Evolutionary conservation across 2,113 vertebrate species (phyloP).

Genomic region (Otolemur garnettii): DNA sequence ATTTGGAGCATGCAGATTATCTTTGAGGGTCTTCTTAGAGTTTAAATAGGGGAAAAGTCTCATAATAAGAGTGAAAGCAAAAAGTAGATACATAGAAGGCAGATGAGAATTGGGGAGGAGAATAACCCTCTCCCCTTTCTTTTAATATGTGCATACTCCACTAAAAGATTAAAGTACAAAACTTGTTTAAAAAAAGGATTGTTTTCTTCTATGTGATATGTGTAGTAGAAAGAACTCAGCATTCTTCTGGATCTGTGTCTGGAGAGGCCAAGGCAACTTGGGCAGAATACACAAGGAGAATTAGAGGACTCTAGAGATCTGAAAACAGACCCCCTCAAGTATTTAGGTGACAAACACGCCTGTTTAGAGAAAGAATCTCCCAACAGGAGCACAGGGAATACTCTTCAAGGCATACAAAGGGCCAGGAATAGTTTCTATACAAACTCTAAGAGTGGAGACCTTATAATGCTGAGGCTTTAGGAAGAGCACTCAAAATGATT

Average conservation of each 20-base stretch:
- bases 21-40: background rate
- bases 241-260: background rate
- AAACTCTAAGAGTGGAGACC: background rate
- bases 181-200: slow-evolving; percentile 16
- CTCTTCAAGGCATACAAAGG: background rate
- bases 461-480: background rate
- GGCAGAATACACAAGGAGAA: background rate
- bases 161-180: background rate
- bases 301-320: background rate
- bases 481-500: background rate
- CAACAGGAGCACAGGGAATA: background rate
- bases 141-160: background rate
- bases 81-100: background rate
- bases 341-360: background rate
- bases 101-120: background rate
- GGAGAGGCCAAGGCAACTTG: background rate
- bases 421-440: background rate
- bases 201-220: background rate
- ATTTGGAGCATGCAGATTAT: background rate
- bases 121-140: background rate
- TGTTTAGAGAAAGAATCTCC: background rate
- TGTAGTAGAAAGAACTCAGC: background rate
- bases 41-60: background rate
- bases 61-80: background rate
- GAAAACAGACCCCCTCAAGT: background rate